Percentiles rank a stretch among this genome's conserved stretches.
Conservation (phyloP, 37 sponge, comb jelly and placozoan genomes). For the Cladorhizidae sp. region DNA sequence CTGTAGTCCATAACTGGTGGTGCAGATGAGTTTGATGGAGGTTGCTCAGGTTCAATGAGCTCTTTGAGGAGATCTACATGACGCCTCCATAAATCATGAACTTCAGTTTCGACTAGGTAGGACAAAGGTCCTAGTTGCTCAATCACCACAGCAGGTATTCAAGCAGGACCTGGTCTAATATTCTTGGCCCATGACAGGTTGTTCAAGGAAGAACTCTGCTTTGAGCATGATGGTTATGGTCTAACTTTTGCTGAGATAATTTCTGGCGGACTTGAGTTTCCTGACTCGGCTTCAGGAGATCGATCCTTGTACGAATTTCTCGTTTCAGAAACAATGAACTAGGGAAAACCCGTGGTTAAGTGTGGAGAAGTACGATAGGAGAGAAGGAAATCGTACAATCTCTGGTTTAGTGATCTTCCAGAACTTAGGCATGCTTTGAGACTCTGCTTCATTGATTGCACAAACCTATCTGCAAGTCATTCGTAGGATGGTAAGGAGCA, state of each 20-base stretch:
- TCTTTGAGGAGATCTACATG: slow-evolving; percentile 24
- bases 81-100: neutral
- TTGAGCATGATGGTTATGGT: slow-evolving; percentile 32
- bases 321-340: slow-evolving; percentile 21
- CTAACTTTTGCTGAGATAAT: slow-evolving; percentile 23
- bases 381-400: slow-evolving; percentile 30
- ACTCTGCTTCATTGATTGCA: slow-evolving; percentile 42
- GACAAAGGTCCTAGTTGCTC: slow-evolving; percentile 10
- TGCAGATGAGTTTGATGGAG: neutral
- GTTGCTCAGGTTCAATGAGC: neutral
- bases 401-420: slow-evolving; percentile 4
- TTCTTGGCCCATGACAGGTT: slow-evolving; percentile 32
- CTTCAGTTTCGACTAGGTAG: neutral
- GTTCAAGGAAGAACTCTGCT: slow-evolving; percentile 18
- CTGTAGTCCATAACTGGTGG: neutral
- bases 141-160: slow-evolving; percentile 24
- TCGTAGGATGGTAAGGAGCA: slow-evolving; percentile 58
- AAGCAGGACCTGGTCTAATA: slow-evolving; percentile 6
- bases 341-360: slow-evolving; percentile 36
- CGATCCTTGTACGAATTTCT: slow-evolving; percentile 20
- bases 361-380: slow-evolving; percentile 46
- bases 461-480: slow-evolving; percentile 38
- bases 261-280: slow-evolving; percentile 1
- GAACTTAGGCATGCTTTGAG: slow-evolving; percentile 3
- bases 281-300: slow-evolving; percentile 31